Evolutionary conservation across 1,140 invertebrate genomes (phyloP).

Genomic region (Pomacea maculata): DNA sequence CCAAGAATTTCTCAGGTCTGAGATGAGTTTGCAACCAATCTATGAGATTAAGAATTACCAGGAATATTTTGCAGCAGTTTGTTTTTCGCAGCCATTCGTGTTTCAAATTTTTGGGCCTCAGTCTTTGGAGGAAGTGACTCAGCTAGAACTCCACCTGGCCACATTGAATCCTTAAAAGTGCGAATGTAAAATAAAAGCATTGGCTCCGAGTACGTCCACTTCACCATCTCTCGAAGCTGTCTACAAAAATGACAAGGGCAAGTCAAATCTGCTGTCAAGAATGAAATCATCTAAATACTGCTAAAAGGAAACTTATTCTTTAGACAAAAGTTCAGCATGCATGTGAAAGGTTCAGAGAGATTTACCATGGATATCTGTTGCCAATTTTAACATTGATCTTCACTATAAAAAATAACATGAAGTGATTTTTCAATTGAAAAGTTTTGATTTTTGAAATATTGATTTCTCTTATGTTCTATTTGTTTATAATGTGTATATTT

Average conservation of each 20-base stretch:
- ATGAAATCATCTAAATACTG: slow-evolving; percentile 1
- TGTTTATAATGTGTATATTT: no score
- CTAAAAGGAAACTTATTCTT: not conserved
- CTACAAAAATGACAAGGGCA: slow-evolving; percentile 62
- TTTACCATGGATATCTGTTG: no score
- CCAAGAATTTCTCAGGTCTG: not conserved
- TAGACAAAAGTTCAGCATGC: not conserved
- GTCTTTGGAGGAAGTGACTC: slow-evolving; percentile 69
- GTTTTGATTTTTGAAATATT: no score
- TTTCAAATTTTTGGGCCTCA: slow-evolving; percentile 76
- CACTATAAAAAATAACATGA: no score
- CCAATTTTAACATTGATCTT: no score
- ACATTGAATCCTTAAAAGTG: slow-evolving; percentile 84
- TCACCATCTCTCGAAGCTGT: slow-evolving; percentile 87
- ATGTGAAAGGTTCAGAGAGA: no score
- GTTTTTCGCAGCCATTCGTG: slow-evolving; percentile 63
- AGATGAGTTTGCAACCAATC: no score
- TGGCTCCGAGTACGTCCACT: slow-evolving; percentile 87
- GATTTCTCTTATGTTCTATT: no score
- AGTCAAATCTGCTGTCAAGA: not conserved
- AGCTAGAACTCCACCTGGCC: slow-evolving; percentile 81
- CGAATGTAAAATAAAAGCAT: slow-evolving; percentile 90
- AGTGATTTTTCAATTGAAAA: no score
- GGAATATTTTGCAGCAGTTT: slow-evolving; percentile 64
- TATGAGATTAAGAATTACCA: slow-evolving; percentile 36